Evolutionary conservation across 2,113 vertebrate genomes (phyloP).

Genomic region (Corythoichthys haematopterus): DNA sequence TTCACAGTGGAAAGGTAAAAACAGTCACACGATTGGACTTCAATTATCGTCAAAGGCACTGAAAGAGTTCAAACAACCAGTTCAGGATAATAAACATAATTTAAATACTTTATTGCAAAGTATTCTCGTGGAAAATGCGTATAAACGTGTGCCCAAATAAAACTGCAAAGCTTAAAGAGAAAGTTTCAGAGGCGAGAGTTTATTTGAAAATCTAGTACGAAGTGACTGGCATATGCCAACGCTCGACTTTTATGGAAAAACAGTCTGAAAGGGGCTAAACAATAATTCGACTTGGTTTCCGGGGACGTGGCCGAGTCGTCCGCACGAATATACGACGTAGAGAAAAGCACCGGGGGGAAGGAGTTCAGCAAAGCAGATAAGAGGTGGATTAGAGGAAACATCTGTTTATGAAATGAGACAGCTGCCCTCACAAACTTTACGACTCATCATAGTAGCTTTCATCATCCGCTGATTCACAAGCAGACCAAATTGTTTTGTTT

Average conservation of each 20-base stretch:
- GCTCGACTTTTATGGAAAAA: background rate
- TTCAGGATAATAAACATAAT: no score
- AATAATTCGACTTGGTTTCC: background rate
- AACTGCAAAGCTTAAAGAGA: no score
- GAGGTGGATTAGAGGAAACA: conserved; percentile 41
- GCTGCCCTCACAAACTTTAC: conserved; percentile 31
- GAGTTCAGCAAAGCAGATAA: conserved; percentile 11
- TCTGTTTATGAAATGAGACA: conserved; percentile 46
- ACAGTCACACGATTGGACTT: no score
- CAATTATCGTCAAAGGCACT: no score
- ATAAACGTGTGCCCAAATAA: no score
- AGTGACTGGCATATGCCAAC: background rate
- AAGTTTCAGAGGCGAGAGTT: no score
- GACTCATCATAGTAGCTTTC: conserved; percentile 24
- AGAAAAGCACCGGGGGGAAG: background rate
- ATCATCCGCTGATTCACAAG: conserved; percentile 39
- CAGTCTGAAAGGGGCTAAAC: background rate
- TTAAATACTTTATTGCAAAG: no score
- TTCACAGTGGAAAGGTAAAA: no score
- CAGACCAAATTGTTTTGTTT: conserved; percentile 36
- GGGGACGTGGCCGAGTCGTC: background rate
- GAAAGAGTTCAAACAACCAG: no score
- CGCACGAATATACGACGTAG: background rate
- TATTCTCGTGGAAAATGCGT: no score
- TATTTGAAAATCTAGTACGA: no score